These are phyloP conservation scores for Lathamus discolor DNA, from an alignment of 2,113 vertebrate species.

Conservation along the genomic window DNA sequence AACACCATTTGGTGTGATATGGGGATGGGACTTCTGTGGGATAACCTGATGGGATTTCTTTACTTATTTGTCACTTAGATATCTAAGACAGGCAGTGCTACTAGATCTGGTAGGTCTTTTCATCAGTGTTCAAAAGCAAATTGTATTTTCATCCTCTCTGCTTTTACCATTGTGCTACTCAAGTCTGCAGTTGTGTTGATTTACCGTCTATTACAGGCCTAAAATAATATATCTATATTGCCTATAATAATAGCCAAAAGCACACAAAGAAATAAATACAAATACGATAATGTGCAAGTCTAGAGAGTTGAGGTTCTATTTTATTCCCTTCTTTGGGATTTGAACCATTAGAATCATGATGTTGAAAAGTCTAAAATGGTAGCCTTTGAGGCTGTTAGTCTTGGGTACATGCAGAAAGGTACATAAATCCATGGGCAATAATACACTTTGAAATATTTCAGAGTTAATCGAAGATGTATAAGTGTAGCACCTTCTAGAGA, in stretches of 20 bases:
- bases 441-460: slow-evolving; percentile 57
- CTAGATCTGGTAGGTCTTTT: not conserved
- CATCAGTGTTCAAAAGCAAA: not conserved
- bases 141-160: not conserved
- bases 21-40: not conserved
- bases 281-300: not conserved
- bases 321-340: not conserved
- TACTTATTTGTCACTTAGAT: not conserved
- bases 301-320: not conserved
- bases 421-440: not conserved
- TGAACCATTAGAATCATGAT: not conserved
- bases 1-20: not conserved
- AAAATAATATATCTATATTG: not conserved
- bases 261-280: not conserved
- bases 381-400: not conserved
- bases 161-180: not conserved
- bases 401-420: not conserved
- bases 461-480: slow-evolving; percentile 92
- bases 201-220: not conserved
- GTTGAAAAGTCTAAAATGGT: not conserved
- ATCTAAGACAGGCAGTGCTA: not conserved
- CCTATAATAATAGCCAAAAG: not conserved
- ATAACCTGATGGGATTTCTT: not conserved
- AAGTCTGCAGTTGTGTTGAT: not conserved
- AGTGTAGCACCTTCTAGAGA: slow-evolving; percentile 96